A percentile compares a stretch with the other conserved stretches of the same genome.
Conservation (phyloP, 2,888 invertebrate genomes). For the Nematopogon swammerdamellus region DNA sequence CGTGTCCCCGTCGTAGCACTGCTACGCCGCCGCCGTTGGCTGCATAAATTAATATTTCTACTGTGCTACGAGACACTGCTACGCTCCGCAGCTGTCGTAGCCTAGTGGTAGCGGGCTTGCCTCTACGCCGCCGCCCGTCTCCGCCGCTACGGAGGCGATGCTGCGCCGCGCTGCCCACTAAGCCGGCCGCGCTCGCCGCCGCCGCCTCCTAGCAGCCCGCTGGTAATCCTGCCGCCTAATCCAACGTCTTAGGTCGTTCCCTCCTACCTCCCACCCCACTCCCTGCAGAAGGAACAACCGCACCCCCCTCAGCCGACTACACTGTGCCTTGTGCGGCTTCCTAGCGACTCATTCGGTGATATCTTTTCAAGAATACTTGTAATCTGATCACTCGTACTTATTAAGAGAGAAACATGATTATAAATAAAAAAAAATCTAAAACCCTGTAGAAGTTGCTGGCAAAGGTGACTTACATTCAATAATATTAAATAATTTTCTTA, state of each 20-base stretch:
- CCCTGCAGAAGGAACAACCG: not conserved
- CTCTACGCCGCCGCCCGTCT: not conserved
- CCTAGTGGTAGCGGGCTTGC: not conserved
- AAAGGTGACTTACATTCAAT: no score
- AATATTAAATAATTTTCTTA: no score
- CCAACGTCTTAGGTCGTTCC: slow-evolving; percentile 10
- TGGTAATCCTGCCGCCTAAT: slow-evolving; percentile 10
- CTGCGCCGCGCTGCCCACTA: slow-evolving; percentile 1
- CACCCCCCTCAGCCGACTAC: not conserved
- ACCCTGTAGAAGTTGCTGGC: no score
- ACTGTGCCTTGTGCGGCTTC: not conserved
- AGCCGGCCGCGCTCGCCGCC: not conserved
- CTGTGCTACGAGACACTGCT: not conserved
- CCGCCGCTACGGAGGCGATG: no score
- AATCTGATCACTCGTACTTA: no score
- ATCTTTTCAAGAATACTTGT: not conserved
- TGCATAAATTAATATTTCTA: no score
- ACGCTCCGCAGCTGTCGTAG: not conserved
- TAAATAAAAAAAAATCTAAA: no score
- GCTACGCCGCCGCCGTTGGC: no score
- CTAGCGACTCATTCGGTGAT: no score
- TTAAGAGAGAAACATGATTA: no score
- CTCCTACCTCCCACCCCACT: slow-evolving; percentile 1
- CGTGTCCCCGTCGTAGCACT: no score
- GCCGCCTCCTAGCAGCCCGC: not conserved